Conservation (phyloP, 2,113 vertebrate species). For the Siniperca chuatsi region DNA sequence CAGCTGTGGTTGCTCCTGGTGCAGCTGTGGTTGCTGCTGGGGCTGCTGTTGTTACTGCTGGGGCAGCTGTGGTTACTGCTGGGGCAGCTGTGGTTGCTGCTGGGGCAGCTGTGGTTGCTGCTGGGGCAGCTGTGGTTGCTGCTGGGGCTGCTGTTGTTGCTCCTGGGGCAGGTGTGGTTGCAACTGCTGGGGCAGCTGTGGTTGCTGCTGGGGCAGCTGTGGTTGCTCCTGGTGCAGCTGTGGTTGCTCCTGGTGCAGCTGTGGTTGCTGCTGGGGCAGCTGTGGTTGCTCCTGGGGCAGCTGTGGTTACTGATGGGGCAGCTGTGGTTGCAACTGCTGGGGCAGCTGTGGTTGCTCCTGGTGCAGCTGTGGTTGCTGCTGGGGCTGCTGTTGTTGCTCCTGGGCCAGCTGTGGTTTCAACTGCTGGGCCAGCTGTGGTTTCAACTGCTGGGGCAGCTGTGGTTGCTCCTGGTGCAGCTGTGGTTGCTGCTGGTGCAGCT, state of each 20-base stretch:
- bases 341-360: background rate
- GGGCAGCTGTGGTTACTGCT: rapidly evolving
- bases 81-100: background rate
- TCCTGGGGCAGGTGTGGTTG: no score
- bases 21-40: background rate
- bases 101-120: background rate
- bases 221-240: no score
- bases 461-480: background rate
- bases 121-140: background rate
- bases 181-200: background rate
- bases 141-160: background rate
- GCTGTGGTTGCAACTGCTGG: background rate
- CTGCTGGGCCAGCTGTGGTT: no score
- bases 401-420: background rate
- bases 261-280: background rate
- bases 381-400: background rate
- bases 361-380: background rate
- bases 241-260: background rate
- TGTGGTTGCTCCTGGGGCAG: no score
- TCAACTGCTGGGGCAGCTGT: background rate
- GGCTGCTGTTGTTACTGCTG: background rate
- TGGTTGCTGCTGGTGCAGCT: no score
- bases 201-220: background rate
- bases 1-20: background rate
- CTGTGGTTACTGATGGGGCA: background rate